These are phyloP conservation scores for Scaptodrosophila lebanonensis DNA, from an alignment of 1,140 invertebrate genomes.

Conservation along the genomic window DNA sequence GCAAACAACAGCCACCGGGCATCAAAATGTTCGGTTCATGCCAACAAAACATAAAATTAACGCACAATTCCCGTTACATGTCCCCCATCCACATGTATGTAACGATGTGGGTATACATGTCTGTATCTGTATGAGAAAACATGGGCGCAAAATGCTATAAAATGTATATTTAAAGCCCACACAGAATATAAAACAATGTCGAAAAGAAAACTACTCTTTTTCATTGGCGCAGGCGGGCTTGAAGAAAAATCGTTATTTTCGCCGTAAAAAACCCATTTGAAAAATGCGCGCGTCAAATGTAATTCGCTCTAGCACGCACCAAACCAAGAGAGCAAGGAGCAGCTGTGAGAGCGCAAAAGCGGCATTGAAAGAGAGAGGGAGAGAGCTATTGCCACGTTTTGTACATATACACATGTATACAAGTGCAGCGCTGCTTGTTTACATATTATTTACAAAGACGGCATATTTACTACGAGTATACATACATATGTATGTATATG, in stretches of 20 bases:
- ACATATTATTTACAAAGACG: conserved; percentile 23
- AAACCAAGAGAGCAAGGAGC: conserved; percentile 8
- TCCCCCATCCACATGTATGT: conserved; percentile 2
- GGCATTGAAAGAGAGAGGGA: conserved; percentile 12
- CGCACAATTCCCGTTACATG: conserved; percentile 11
- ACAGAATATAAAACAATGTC: conserved; percentile 18
- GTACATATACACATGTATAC: conserved; percentile 25
- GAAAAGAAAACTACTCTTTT: conserved; percentile 36
- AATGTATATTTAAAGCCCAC: conserved; percentile 68
- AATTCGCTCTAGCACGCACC: conserved; percentile 53
- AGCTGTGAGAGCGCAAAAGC: conserved; percentile 3
- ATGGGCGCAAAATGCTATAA: conserved; percentile 64
- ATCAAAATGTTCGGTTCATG: too few relatives aligned
- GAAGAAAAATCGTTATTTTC: conserved; percentile 71
- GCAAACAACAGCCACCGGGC: conserved; percentile 36
- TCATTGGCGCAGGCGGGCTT: conserved; percentile 12
- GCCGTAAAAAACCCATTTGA: conserved; percentile 70
- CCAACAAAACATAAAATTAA: conserved; percentile 27
- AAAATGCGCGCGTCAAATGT: conserved; percentile 69
- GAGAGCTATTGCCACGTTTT: conserved; percentile 40
- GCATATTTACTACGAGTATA: conserved; percentile 66
- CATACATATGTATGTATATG: too few relatives aligned
- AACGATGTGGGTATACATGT: neutral
- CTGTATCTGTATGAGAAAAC: conserved; percentile 25
- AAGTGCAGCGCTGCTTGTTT: neutral